Conservation (phyloP, 92 coral and sea anemone genomes). For the Metridium senile region DNA sequence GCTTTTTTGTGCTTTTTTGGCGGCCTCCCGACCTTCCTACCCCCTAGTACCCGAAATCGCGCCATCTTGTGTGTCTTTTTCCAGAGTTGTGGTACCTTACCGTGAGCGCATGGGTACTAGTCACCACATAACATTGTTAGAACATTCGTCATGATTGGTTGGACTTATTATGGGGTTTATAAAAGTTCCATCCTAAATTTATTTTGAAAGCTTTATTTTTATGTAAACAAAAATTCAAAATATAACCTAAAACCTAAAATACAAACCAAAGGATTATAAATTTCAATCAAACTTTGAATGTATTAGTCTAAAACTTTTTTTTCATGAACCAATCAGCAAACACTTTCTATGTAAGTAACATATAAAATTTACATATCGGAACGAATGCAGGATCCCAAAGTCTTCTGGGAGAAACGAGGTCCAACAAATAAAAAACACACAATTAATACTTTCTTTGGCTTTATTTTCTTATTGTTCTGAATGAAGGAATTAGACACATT, state of each 20-base stretch:
- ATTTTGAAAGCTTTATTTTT: background rate
- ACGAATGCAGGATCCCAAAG: conserved; percentile 11
- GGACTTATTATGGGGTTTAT: background rate
- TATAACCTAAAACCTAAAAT: background rate
- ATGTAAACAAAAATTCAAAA: background rate
- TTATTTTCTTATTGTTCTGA: background rate
- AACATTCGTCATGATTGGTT: conserved; percentile 23
- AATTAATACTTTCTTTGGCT: background rate
- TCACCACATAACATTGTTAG: conserved; percentile 1
- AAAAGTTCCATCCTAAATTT: background rate
- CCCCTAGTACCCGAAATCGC: conserved; percentile 96
- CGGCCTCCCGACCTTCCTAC: conserved; percentile 62
- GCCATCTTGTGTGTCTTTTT: conserved; percentile 83
- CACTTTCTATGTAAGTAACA: background rate
- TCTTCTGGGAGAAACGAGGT: conserved; percentile 16
- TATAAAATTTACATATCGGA: background rate
- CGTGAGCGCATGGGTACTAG: conserved; percentile 57
- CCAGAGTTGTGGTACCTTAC: conserved; percentile 18
- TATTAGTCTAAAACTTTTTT: background rate
- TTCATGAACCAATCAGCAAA: conserved; percentile 7
- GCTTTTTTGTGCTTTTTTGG: conserved; percentile 53
- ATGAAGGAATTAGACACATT: background rate
- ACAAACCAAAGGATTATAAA: background rate
- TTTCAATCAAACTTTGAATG: too few species aligned
- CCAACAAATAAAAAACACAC: background rate